These are phyloP conservation scores for Anseranas semipalmata DNA, from an alignment of 2,113 vertebrate species.

Conservation along the genomic window DNA sequence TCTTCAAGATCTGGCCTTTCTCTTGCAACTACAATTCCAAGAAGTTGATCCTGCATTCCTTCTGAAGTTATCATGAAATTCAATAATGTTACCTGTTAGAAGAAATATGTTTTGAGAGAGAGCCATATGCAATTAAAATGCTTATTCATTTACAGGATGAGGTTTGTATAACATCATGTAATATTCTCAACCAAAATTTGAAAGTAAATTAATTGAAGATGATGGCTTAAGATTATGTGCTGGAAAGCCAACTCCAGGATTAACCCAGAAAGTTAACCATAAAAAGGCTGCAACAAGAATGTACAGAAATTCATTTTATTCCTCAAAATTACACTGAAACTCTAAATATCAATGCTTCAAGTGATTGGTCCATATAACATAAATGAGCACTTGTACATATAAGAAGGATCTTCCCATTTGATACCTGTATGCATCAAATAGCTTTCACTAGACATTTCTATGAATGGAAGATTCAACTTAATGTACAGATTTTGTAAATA, in stretches of 20 bases:
- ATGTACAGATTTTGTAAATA: neutral
- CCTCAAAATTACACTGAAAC: neutral
- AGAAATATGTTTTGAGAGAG: neutral
- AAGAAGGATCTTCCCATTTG: neutral
- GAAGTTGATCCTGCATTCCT: conserved; percentile 91
- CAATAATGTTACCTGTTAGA: conserved; percentile 85
- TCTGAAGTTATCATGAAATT: conserved; percentile 94
- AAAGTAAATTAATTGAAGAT: neutral
- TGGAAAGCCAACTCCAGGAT: neutral
- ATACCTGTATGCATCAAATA: neutral
- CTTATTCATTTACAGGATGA: neutral
- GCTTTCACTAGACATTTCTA: neutral
- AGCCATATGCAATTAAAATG: neutral
- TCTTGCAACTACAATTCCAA: conserved; percentile 89
- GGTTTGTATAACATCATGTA: neutral
- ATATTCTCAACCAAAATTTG: neutral
- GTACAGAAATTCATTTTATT: neutral
- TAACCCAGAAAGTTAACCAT: neutral
- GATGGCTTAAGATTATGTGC: neutral
- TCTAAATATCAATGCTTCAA: neutral
- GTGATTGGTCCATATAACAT: neutral
- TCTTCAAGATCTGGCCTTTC: conserved; percentile 92
- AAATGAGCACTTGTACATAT: neutral
- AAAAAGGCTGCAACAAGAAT: neutral
- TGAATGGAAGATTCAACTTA: neutral